These are phyloP conservation scores for Drosophila macrospina DNA, from an alignment of 2,888 invertebrate species.

Conservation along the genomic window DNA sequence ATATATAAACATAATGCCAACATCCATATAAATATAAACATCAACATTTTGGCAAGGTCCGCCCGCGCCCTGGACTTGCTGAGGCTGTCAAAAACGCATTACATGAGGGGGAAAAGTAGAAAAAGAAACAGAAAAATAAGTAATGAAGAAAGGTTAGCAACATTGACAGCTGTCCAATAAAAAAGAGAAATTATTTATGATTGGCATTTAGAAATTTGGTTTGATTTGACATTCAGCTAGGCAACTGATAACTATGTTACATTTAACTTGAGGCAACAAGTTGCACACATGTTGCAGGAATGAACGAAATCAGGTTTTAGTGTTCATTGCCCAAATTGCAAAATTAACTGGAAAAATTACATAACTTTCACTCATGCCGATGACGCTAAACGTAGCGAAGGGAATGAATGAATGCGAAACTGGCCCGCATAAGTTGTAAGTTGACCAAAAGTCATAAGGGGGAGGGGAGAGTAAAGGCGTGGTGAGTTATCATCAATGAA, in stretches of 20 bases:
- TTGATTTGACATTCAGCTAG: conserved; percentile 65
- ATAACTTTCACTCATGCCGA: conserved; percentile 77
- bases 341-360: conserved; percentile 70
- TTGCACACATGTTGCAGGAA: conserved; percentile 34
- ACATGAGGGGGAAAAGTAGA: conserved; percentile 19
- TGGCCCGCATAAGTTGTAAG: conserved; percentile 53
- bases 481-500: conserved; percentile 65
- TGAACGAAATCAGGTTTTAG: conserved; percentile 69
- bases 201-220: conserved; percentile 80
- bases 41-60: conserved; percentile 43
- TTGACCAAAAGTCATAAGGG: neutral
- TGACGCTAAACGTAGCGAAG: conserved; percentile 39
- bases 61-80: conserved; percentile 29
- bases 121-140: conserved; percentile 6
- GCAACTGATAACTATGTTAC: conserved; percentile 49
- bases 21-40: conserved; percentile 13
- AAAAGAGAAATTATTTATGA: conserved; percentile 80
- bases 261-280: conserved; percentile 24
- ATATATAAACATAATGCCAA: conserved; percentile 44
- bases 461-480: conserved; percentile 1
- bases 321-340: conserved; percentile 64
- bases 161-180: conserved; percentile 59
- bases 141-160: conserved; percentile 23
- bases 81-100: conserved; percentile 71
- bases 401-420: conserved; percentile 73